Conservation (phyloP, 2,888 invertebrate genomes). For the Tinea pellionella region DNA sequence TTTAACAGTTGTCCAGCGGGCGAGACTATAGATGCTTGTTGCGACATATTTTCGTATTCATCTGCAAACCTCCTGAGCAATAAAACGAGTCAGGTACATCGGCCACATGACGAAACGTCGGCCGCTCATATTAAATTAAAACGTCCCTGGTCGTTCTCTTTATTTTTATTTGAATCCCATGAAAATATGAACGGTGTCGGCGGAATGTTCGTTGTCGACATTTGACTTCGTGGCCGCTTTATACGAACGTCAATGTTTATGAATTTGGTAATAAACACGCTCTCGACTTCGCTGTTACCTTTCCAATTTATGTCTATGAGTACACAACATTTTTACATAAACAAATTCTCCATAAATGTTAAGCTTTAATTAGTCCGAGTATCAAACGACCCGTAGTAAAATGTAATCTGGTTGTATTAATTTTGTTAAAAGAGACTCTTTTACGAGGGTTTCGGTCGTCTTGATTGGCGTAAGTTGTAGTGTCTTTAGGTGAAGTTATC, state of each 20-base stretch:
- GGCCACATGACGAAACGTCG: slow-evolving; percentile 51
- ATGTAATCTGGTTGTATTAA: slow-evolving; percentile 46
- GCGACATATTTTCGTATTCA: slow-evolving; percentile 51
- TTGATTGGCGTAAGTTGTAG: slow-evolving; percentile 39
- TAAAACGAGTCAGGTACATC: slow-evolving; percentile 58
- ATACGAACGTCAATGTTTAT: slow-evolving; percentile 62
- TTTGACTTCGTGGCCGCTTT: slow-evolving; percentile 43
- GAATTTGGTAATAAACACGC: slow-evolving; percentile 62
- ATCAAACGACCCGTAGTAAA: slow-evolving; percentile 34
- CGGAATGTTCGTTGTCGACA: slow-evolving; percentile 46
- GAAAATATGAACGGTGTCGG: slow-evolving; percentile 57
- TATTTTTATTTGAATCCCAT: slow-evolving; percentile 67
- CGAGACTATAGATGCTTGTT: slow-evolving; percentile 23
- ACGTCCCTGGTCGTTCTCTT: slow-evolving; percentile 56
- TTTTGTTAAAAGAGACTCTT: slow-evolving; percentile 48
- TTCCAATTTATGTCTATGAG: slow-evolving; percentile 34
- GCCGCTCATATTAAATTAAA: slow-evolving; percentile 64
- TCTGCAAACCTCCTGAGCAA: slow-evolving; percentile 44
- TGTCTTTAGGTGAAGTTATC: slow-evolving; percentile 46
- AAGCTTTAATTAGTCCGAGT: slow-evolving; percentile 48
- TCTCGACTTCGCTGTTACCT: slow-evolving; percentile 38
- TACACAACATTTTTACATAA: background rate
- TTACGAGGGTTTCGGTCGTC: slow-evolving; percentile 37
- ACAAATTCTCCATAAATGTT: slow-evolving; percentile 25
- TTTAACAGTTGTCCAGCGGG: slow-evolving; percentile 64